Conservation (phyloP, 2,797 vertebrate genomes). For the Dermochelys coriacea region DNA sequence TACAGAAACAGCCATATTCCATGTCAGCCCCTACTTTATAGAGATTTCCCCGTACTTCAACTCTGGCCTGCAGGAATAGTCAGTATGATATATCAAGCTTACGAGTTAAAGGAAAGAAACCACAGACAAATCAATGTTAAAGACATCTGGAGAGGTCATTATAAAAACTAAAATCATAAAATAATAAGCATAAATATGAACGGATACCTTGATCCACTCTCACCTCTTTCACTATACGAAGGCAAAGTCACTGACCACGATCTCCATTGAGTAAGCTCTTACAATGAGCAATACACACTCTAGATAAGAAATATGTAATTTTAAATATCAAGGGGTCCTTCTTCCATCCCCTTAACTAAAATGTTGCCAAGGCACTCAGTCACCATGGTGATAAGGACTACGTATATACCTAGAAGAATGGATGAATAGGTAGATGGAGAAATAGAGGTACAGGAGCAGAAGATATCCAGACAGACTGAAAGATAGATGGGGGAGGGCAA, state of each 20-base stretch:
- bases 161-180: neutral
- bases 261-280: neutral
- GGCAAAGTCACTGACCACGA: neutral
- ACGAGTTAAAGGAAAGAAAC: neutral
- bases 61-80: neutral
- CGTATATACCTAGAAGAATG: neutral
- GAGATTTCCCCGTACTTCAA: neutral
- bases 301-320: neutral
- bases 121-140: neutral
- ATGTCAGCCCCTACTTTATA: accelerated
- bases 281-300: neutral
- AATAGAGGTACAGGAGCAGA: neutral
- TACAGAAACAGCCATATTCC: neutral
- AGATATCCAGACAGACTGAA: neutral
- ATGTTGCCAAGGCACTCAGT: no score
- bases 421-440: neutral
- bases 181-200: accelerated
- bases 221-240: neutral
- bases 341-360: neutral
- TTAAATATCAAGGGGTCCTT: neutral
- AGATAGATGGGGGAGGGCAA: accelerated
- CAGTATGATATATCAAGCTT: neutral
- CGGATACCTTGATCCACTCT: neutral
- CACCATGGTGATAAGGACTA: neutral
- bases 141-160: neutral